Conservation (phyloP, 2,797 vertebrate genomes). For the Brachyrhaphis roseni region DNA sequence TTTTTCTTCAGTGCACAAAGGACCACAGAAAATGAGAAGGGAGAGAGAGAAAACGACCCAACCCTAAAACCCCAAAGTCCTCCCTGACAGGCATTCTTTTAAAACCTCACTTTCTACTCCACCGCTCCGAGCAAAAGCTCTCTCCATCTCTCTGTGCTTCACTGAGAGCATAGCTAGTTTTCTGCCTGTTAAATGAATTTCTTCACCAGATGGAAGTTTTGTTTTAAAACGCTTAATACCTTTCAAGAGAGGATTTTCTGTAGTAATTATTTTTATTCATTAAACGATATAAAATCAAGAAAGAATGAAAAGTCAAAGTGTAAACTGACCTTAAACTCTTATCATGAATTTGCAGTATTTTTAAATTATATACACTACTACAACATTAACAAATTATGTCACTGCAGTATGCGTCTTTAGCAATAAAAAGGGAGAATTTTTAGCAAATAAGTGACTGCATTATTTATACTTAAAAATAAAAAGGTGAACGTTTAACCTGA, state of each 20-base stretch:
- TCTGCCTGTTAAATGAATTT: constrained; percentile 28
- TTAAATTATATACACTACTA: neutral
- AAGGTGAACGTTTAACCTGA: no score
- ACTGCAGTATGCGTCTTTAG: neutral
- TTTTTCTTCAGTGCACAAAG: constrained; percentile 23
- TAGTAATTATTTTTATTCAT: neutral
- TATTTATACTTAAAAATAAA: no score
- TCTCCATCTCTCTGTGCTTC: constrained; percentile 24
- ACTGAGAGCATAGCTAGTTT: constrained; percentile 16
- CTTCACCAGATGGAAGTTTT: constrained; percentile 1
- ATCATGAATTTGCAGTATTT: neutral
- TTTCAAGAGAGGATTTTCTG: neutral
- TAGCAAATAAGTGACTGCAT: neutral
- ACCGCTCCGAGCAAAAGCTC: constrained; percentile 35
- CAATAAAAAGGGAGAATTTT: neutral
- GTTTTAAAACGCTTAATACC: neutral
- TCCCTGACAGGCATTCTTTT: constrained; percentile 61
- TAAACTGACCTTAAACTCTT: neutral
- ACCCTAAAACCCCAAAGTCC: constrained; percentile 56
- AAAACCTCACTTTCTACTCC: constrained; percentile 56
- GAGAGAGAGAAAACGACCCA: constrained; percentile 31
- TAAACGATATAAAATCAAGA: neutral
- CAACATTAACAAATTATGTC: neutral
- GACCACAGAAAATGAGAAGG: constrained; percentile 16
- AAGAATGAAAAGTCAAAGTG: neutral